These are phyloP conservation scores for Hiodon alosoides DNA, from an alignment of 2,113 vertebrate genomes.

Conservation along the genomic window DNA sequence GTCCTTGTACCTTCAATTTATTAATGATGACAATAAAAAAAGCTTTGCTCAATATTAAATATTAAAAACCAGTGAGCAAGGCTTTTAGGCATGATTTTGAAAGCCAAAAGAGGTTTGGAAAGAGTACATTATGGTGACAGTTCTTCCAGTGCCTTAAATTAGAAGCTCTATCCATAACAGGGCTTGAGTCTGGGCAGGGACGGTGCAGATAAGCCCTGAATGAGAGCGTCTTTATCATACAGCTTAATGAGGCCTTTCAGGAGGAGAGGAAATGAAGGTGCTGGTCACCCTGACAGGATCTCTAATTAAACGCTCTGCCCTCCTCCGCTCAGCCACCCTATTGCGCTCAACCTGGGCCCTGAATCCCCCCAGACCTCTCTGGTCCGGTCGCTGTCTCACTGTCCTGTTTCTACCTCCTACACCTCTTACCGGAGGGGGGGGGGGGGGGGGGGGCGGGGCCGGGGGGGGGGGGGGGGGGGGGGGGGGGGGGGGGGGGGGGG, in stretches of 20 bases:
- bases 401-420: background rate
- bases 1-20: background rate
- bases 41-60: constrained; percentile 20
- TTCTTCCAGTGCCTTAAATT: constrained; percentile 40
- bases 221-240: constrained; percentile 30
- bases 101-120: constrained; percentile 17
- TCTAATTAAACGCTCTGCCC: constrained; percentile 36
- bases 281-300: constrained; percentile 21
- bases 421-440: no score
- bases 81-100: constrained; percentile 14
- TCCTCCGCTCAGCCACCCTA: constrained; percentile 40
- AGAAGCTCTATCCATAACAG: constrained; percentile 46
- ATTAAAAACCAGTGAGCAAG: constrained; percentile 16
- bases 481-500: no score
- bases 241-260: constrained; percentile 53
- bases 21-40: constrained; percentile 7
- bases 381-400: background rate
- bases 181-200: background rate
- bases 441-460: no score
- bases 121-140: constrained; percentile 27
- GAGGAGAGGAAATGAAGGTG: constrained; percentile 44
- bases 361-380: background rate
- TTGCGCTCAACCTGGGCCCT: background rate
- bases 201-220: background rate
- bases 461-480: no score